Conservation (phyloP, 2,113 vertebrate genomes). For the Oryzias melastigma region DNA sequence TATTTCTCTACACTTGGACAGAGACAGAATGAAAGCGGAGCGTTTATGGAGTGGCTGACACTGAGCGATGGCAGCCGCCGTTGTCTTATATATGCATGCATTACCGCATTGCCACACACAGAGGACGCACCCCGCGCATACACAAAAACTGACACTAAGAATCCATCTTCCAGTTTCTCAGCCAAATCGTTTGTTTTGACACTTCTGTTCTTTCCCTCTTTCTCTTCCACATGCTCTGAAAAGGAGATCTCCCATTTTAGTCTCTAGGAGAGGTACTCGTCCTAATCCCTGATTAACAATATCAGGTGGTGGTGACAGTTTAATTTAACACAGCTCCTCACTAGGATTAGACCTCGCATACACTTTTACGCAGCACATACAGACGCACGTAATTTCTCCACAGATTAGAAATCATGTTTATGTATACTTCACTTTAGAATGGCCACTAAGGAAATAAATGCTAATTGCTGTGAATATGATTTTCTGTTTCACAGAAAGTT, state of each 20-base stretch:
- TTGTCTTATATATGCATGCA: slow-evolving; percentile 3
- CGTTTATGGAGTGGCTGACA: slow-evolving; percentile 8
- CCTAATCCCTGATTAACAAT: slow-evolving; percentile 73
- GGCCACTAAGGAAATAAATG: slow-evolving; percentile 54
- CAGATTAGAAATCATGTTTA: slow-evolving; percentile 47
- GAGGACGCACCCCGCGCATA: not conserved
- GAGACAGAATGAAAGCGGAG: slow-evolving; percentile 13
- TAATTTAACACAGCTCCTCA: slow-evolving; percentile 62
- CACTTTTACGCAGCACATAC: slow-evolving; percentile 10
- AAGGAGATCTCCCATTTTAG: slow-evolving; percentile 44
- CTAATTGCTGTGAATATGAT: slow-evolving; percentile 40
- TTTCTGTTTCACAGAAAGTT: slow-evolving; percentile 37
- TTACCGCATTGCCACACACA: slow-evolving; percentile 11
- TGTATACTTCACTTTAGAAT: slow-evolving; percentile 53
- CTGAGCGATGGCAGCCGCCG: slow-evolving; percentile 2
- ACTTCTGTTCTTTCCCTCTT: not conserved
- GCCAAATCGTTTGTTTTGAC: slow-evolving; percentile 24
- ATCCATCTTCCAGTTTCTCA: slow-evolving; percentile 23
- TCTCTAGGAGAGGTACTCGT: slow-evolving; percentile 60
- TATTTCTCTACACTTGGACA: not conserved
- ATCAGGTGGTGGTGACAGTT: slow-evolving; percentile 64
- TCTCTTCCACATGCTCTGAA: not conserved
- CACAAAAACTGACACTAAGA: slow-evolving; percentile 20
- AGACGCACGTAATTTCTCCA: slow-evolving; percentile 16
- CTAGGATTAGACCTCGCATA: slow-evolving; percentile 50